Percentiles rank a stretch among this genome's conserved stretches.
Evolutionary conservation across 2,888 invertebrate species (phyloP).

Genomic region (Luperina nickerlii): DNA sequence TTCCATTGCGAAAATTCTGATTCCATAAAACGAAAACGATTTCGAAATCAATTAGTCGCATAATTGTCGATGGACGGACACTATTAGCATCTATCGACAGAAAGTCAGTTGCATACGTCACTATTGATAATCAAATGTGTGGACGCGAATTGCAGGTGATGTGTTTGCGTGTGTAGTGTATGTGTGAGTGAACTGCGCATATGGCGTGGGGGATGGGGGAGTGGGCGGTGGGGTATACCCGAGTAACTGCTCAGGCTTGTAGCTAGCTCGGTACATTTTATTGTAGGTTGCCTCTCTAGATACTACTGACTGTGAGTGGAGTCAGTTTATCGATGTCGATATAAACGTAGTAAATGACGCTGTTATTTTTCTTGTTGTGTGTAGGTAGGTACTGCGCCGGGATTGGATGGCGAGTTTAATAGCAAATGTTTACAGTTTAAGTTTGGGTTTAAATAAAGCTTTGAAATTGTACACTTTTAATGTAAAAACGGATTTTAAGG

Average conservation of each 20-base stretch:
- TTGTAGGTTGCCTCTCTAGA: conserved; percentile 89
- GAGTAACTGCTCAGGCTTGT: conserved; percentile 89
- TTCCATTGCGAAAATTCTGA: background rate
- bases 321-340: conserved; percentile 86
- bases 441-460: conserved; percentile 68
- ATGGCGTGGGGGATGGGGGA: conserved; percentile 75
- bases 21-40: background rate
- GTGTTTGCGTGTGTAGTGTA: conserved; percentile 69
- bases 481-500: conserved; percentile 42
- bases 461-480: conserved; percentile 56
- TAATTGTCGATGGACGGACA: conserved; percentile 71
- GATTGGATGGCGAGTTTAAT: conserved; percentile 78
- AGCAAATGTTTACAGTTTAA: conserved; percentile 74
- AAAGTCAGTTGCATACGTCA: conserved; percentile 82
- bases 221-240: conserved; percentile 74
- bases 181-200: conserved; percentile 84
- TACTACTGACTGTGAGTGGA: conserved; percentile 82
- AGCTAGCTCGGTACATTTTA: conserved; percentile 90
- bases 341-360: conserved; percentile 79
- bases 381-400: conserved; percentile 60
- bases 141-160: conserved; percentile 78
- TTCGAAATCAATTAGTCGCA: conserved; percentile 77
- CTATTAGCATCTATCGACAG: conserved; percentile 78
- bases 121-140: conserved; percentile 77
- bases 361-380: conserved; percentile 79